A percentile compares a stretch with the other conserved stretches of the same genome.
These are phyloP conservation scores for Drosophila flavopinicola DNA, from an alignment of 2,888 invertebrate species.

Conservation along the genomic window DNA sequence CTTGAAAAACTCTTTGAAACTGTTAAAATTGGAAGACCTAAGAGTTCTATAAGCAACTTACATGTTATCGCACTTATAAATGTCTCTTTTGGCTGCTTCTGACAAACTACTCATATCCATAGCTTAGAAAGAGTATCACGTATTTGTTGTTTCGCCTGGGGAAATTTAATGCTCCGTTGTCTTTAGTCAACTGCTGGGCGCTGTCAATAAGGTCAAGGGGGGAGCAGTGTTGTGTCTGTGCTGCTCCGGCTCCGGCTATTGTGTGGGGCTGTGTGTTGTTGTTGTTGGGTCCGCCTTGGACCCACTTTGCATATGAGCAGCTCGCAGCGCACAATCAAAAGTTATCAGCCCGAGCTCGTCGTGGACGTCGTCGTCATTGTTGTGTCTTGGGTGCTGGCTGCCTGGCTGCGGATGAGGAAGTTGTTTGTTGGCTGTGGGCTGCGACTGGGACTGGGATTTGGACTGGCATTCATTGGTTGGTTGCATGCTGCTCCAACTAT, in stretches of 20 bases:
- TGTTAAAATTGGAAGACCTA: too few relatives aligned
- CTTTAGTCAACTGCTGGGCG: conserved; percentile 3
- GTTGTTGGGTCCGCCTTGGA: conserved; percentile 21
- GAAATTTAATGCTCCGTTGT: neutral
- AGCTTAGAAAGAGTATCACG: conserved; percentile 24
- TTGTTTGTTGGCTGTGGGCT: conserved; percentile 37
- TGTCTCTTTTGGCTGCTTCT: neutral
- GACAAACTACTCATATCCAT: neutral
- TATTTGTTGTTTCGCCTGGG: neutral
- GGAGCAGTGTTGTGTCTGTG: neutral
- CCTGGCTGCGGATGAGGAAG: conserved; percentile 69
- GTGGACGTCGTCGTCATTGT: conserved; percentile 40
- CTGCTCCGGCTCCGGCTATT: conserved; percentile 17
- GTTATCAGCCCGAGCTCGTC: conserved; percentile 57
- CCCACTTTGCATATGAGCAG: conserved; percentile 60
- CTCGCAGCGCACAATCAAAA: conserved; percentile 55
- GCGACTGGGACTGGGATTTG: conserved; percentile 19
- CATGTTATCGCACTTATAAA: neutral
- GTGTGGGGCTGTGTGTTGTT: conserved; percentile 24
- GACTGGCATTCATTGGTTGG: conserved; percentile 37
- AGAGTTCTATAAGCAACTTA: neutral
- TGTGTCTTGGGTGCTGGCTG: conserved; percentile 27
- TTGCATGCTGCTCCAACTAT: conserved; percentile 58
- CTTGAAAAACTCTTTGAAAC: too few relatives aligned
- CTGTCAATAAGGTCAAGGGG: conserved; percentile 47